A percentile compares a stretch with the other conserved stretches of the same genome.
Evolutionary conservation across 2,888 invertebrate species (phyloP).

Genomic region (Congeria kusceri): DNA sequence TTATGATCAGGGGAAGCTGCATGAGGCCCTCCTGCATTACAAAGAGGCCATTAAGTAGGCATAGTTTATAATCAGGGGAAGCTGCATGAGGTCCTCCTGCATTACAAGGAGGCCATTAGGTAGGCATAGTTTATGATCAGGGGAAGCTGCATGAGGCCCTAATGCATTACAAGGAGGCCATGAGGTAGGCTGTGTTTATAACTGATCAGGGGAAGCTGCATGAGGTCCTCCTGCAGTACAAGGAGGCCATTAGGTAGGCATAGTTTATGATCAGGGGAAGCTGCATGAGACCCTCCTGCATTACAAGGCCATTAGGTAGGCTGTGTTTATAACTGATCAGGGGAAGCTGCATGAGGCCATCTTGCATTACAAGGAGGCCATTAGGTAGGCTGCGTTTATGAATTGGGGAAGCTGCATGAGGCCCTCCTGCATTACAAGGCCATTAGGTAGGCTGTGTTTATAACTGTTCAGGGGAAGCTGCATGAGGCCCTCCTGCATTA

Average conservation of each 20-base stretch:
- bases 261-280: slow-evolving; percentile 90
- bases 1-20: slow-evolving; percentile 91
- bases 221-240: slow-evolving; percentile 86
- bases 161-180: too few species aligned
- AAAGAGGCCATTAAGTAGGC: slow-evolving; percentile 93
- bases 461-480: too few species aligned
- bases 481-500: slow-evolving; percentile 91
- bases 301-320: too few species aligned
- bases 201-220: too few species aligned
- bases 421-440: slow-evolving; percentile 88
- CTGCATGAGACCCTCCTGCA: slow-evolving; percentile 93
- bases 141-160: too few species aligned
- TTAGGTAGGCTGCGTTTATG: slow-evolving; percentile 85
- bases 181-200: too few species aligned
- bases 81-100: too few species aligned
- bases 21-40: slow-evolving; percentile 98
- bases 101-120: too few species aligned
- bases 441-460: slow-evolving; percentile 87
- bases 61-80: background rate
- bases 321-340: too few species aligned
- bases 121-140: too few species aligned
- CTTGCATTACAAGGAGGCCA: slow-evolving; percentile 98
- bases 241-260: slow-evolving; percentile 88
- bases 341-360: too few species aligned
- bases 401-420: slow-evolving; percentile 97